Conservation (phyloP, 2,888 invertebrate species). For the Drosophila fulvimacula region DNA sequence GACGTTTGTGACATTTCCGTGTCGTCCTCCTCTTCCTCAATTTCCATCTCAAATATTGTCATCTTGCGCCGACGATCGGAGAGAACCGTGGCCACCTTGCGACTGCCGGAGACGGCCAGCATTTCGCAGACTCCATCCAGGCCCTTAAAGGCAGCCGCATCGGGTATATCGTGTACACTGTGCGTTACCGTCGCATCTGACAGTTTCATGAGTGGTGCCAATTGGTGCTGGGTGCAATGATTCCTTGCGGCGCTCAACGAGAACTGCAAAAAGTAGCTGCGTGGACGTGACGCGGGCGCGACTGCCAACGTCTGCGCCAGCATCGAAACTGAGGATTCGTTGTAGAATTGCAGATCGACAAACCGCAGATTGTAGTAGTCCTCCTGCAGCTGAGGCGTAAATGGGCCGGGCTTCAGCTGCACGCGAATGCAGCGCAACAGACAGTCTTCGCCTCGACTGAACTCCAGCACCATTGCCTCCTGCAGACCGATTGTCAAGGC, state of each 20-base stretch:
- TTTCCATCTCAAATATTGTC: slow-evolving; percentile 95
- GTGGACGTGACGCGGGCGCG: slow-evolving; percentile 85
- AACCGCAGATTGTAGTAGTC: slow-evolving; percentile 85
- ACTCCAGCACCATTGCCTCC: slow-evolving; percentile 82
- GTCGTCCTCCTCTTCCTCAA: slow-evolving; percentile 95
- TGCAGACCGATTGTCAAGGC: slow-evolving; percentile 74
- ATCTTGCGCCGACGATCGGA: slow-evolving; percentile 92
- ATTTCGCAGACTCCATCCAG: slow-evolving; percentile 88
- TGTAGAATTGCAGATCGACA: slow-evolving; percentile 92
- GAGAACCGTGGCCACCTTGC: slow-evolving; percentile 92
- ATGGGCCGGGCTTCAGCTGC: slow-evolving; percentile 85
- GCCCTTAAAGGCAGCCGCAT: slow-evolving; percentile 86
- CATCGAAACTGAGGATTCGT: slow-evolving; percentile 88
- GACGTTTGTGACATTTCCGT: slow-evolving; percentile 86
- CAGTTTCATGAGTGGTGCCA: slow-evolving; percentile 74
- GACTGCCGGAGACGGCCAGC: slow-evolving; percentile 93
- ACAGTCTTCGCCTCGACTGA: slow-evolving; percentile 78
- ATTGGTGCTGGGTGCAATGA: slow-evolving; percentile 83
- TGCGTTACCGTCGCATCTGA: slow-evolving; percentile 83
- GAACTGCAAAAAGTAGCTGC: slow-evolving; percentile 85
- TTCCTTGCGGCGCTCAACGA: slow-evolving; percentile 83
- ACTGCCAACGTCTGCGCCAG: slow-evolving; percentile 87
- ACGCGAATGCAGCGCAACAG: slow-evolving; percentile 86
- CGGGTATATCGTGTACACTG: slow-evolving; percentile 86
- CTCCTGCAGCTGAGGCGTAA: slow-evolving; percentile 76